These are phyloP conservation scores for Salmo trutta DNA, from an alignment of 2,797 vertebrate genomes.

Conservation along the genomic window DNA sequence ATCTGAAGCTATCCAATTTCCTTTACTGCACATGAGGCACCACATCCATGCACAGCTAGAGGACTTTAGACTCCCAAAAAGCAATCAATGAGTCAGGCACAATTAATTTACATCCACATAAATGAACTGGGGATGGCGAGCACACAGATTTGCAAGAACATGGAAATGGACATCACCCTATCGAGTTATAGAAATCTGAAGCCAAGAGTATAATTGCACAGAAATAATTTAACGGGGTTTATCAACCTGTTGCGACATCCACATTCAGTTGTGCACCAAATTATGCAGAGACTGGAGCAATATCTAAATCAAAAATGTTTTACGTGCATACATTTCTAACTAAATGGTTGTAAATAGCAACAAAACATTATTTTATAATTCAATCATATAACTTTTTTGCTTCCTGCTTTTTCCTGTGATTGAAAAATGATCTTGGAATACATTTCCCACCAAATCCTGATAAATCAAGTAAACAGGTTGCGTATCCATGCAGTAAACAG, in stretches of 20 bases:
- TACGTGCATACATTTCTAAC: too few species aligned
- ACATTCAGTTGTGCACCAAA: neutral
- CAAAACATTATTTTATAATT: neutral
- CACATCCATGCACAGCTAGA: constrained; percentile 14
- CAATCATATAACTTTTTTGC: neutral
- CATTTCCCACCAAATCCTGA: neutral
- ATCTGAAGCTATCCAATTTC: constrained; percentile 23
- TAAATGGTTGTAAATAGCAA: neutral
- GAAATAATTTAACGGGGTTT: constrained; percentile 11
- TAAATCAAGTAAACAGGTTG: too few species aligned
- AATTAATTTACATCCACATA: constrained; percentile 38
- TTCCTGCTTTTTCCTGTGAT: neutral
- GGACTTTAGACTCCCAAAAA: constrained; percentile 9
- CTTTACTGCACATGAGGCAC: constrained; percentile 10
- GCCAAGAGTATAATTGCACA: constrained; percentile 16
- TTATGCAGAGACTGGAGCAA: neutral
- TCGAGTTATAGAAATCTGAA: constrained; percentile 27
- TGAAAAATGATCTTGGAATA: neutral
- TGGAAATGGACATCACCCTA: constrained; percentile 13
- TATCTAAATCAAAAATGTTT: neutral
- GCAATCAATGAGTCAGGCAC: constrained; percentile 26
- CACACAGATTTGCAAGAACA: constrained; percentile 9
- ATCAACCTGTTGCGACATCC: constrained; percentile 12
- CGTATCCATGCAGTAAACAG: too few species aligned
- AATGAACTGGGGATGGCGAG: constrained; percentile 11